Base-by-base conservation (phyloP, 2,888 invertebrate genomes). In the Hydroisotoma schaefferi region DNA sequence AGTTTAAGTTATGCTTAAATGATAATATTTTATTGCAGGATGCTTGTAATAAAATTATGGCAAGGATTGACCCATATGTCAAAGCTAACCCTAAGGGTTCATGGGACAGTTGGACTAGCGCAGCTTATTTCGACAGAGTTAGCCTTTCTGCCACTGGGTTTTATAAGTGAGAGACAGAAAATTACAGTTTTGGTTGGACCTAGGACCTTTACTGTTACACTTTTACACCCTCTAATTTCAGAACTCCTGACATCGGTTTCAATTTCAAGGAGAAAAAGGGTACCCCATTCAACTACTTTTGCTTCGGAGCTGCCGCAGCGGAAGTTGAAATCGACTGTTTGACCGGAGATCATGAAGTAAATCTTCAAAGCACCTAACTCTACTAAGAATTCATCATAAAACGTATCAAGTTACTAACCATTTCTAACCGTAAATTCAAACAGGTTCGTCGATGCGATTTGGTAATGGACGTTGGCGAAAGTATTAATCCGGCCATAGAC, bases 401-500 rank as follows among this genome's bases (percentile, higher is more conserved):
- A 4, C n/a, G 8, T 37, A 15, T 33, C 2, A 8, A 25, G 5
- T 20, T 15, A 51, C 22, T 12, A 46, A 26, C 20, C 23, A 15
- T 23, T 37, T 38, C 12, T n/a, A n/a, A n/a, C n/a, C n/a, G n/a
- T n/a, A n/a, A n/a, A n/a, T n/a, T n/a, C n/a, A n/a, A n/a, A 38
- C 70, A 84, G 83, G 87, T 94, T 1, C 77, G 92, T 33, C 82
- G 88, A 74, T 88, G 90, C 1, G 94, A 97, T 74, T 94, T 97
- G 71, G 94, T 97, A 0, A 95, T 97, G 95, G 97, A 97, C 79
- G 82, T 97, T 70, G 53, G 53, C 23, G 87, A 90, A 71, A 94
- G 94, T 77, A 79, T 97, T 56, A 97, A 97, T 78, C 97, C 97
- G 2, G 94, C 95, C 1, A 92, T 97, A 67, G 97, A 97, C 74